phyloP scores from a whole-genome alignment of 1,140 invertebrate genomes.

The Cydia amplana region DNA sequence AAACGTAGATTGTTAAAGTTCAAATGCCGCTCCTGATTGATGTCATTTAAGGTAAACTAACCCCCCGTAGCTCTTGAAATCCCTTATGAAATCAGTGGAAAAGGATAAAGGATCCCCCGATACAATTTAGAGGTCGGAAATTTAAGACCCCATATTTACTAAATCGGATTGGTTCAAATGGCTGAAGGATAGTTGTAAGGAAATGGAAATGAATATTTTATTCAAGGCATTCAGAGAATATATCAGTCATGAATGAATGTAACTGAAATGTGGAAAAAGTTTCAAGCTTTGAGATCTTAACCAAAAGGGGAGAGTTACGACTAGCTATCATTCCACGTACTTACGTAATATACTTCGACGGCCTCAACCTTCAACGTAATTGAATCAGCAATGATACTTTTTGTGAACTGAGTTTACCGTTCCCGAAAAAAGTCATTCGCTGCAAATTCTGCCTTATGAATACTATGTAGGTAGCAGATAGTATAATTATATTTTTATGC shows the following conservation, averaged over 20 bases:
- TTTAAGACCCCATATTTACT: conserved; percentile 34
- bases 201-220: conserved; percentile 32
- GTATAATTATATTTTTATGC: no score
- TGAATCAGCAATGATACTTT: not conserved
- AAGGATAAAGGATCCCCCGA: not conserved
- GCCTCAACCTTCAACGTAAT: not conserved
- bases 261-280: conserved; percentile 7
- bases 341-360: not conserved
- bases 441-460: not conserved
- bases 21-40: no score
- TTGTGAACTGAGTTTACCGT: not conserved
- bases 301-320: not conserved
- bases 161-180: conserved; percentile 26
- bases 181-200: conserved; percentile 28
- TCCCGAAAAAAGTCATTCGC: not conserved
- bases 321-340: not conserved
- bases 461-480: no score
- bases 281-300: not conserved
- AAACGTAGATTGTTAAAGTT: no score
- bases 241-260: conserved; percentile 23
- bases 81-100: not conserved
- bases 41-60: not conserved
- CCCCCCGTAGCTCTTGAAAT: not conserved
- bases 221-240: conserved; percentile 7
- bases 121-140: conserved; percentile 27